A percentile compares a stretch with the other conserved stretches of the same genome.
Conservation (phyloP, 2,797 vertebrate species). For the Serranus cabrilla region DNA sequence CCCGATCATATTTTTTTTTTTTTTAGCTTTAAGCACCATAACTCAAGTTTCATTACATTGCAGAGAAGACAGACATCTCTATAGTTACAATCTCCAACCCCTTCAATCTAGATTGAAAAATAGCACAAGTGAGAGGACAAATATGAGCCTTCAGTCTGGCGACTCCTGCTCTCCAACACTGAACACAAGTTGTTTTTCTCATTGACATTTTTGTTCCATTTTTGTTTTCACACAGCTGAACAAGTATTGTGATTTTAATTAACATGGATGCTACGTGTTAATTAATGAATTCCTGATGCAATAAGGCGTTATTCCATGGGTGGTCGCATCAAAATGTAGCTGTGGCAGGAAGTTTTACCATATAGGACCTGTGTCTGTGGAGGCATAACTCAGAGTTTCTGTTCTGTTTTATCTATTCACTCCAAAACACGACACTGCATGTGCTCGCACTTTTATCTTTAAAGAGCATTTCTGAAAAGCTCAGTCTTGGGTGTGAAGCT, state of each 20-base stretch:
- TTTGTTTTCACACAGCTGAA: background rate
- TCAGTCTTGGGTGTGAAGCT: conserved; percentile 18
- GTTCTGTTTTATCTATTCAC: background rate
- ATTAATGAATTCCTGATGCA: conserved; percentile 1
- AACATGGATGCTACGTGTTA: background rate
- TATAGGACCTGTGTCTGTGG: background rate
- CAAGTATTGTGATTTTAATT: background rate
- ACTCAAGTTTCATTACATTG: too few species aligned
- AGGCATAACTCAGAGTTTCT: conserved; percentile 2
- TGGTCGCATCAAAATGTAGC: conserved; percentile 5
- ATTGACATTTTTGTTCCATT: background rate
- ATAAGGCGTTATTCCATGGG: background rate
- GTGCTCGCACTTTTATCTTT: background rate
- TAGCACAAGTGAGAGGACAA: too few species aligned
- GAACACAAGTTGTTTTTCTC: conserved; percentile 1
- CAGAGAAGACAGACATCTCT: too few species aligned
- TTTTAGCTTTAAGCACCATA: too few species aligned
- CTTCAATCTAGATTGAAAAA: too few species aligned
- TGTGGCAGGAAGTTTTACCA: background rate
- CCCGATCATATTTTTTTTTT: too few species aligned
- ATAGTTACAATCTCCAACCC: too few species aligned
- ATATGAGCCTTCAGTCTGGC: background rate
- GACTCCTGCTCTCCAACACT: background rate
- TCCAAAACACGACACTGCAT: background rate
- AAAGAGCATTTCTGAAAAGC: background rate